These are phyloP conservation scores for Calycopis cecrops DNA, from an alignment of 1,140 invertebrate species.

Conservation along the genomic window DNA sequence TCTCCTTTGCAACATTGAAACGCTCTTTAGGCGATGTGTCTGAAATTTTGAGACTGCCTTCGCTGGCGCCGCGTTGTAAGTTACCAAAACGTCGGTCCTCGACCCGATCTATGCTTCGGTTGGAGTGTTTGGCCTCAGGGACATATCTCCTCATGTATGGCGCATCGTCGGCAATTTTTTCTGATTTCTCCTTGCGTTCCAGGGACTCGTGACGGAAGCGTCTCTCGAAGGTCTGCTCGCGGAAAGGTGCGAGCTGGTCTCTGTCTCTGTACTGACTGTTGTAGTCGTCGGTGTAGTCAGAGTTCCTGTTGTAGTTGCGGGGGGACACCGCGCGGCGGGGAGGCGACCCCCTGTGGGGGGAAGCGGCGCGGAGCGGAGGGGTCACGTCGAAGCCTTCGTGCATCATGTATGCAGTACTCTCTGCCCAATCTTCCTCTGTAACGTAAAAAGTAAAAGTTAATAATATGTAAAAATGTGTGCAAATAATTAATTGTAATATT, in stretches of 20 bases:
- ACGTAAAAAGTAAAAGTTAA: slow-evolving; percentile 24
- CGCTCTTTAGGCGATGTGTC: slow-evolving; percentile 81
- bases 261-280: slow-evolving; percentile 57
- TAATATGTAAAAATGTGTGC: neutral
- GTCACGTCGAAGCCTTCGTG: slow-evolving; percentile 70
- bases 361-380: slow-evolving; percentile 42
- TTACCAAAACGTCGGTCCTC: slow-evolving; percentile 62
- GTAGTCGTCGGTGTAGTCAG: slow-evolving; percentile 52
- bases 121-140: slow-evolving; percentile 61
- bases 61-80: slow-evolving; percentile 58
- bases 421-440: slow-evolving; percentile 74
- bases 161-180: slow-evolving; percentile 51
- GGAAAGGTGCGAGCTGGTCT: slow-evolving; percentile 53
- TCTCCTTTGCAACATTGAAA: slow-evolving; percentile 89
- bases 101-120: slow-evolving; percentile 57
- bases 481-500: neutral
- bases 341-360: slow-evolving; percentile 37
- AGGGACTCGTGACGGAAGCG: slow-evolving; percentile 60
- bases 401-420: slow-evolving; percentile 73
- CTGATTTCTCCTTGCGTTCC: slow-evolving; percentile 55
- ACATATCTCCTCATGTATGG: slow-evolving; percentile 53
- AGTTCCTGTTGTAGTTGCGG: slow-evolving; percentile 43
- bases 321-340: slow-evolving; percentile 52
- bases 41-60: slow-evolving; percentile 62
- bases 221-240: slow-evolving; percentile 59